Percentiles rank a stretch among this genome's conserved stretches.
These are phyloP conservation scores for Albula glossodonta DNA, from an alignment of 2,113 vertebrate genomes.

Conservation along the genomic window DNA sequence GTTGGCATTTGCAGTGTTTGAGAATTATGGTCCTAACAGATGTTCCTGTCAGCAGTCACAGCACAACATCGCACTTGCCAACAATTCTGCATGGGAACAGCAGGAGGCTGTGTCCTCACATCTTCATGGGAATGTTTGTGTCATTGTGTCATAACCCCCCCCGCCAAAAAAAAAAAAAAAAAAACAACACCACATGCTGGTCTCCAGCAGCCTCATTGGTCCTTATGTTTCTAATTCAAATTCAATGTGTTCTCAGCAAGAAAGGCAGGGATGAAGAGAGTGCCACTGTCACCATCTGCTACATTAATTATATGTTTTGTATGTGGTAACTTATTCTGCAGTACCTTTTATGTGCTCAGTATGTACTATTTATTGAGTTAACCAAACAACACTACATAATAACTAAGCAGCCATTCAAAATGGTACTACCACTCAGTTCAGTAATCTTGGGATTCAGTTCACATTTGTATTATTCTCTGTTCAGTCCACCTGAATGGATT, in stretches of 20 bases:
- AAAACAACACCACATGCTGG: too few species aligned
- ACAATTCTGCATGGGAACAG: background rate
- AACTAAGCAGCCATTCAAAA: too few species aligned
- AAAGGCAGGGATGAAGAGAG: background rate
- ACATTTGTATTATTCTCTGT: too few species aligned
- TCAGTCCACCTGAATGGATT: background rate
- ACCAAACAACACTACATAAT: too few species aligned
- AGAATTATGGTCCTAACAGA: background rate
- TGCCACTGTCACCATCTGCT: background rate
- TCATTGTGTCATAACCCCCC: background rate
- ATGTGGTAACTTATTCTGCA: background rate
- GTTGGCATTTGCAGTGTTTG: background rate
- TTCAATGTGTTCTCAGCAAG: background rate
- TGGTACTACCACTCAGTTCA: too few species aligned
- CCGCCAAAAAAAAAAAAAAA: too few species aligned
- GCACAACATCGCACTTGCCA: background rate
- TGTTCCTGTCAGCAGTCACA: slow-evolving; percentile 14
- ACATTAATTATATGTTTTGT: background rate
- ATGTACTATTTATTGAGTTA: too few species aligned
- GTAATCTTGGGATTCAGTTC: too few species aligned
- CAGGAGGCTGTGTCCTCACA: background rate
- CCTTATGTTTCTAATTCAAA: background rate
- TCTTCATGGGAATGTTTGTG: too few species aligned
- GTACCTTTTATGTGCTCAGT: background rate
- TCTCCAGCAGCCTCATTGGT: background rate